Base-by-base conservation (phyloP, 2,113 vertebrate genomes). In the Bos javanicus region DNA sequence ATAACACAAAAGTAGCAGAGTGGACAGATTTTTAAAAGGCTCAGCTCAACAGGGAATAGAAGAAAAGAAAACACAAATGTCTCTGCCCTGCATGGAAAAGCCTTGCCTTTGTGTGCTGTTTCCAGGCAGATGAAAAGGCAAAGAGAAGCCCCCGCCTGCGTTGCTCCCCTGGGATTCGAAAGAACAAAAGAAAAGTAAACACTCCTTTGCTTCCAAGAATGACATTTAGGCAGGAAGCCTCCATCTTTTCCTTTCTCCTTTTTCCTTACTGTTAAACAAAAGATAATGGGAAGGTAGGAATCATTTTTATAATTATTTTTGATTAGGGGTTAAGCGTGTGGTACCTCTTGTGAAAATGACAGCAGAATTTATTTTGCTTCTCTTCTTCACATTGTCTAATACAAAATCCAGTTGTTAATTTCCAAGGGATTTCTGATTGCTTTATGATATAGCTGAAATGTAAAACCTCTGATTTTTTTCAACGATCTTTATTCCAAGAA, bases 151-250 rank as follows among this genome's bases (percentile, higher is more conserved):
- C 76, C 88, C 86, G 80, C 13, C 57, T 17, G 26, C 25, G 2
- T 1, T 39, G 50, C 81, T 86, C 85, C 39, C 62, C 23, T 46
- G 64, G 64, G 94, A 90, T 57, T 76, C 62, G 26, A 96, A 92
- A 80, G 96, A 96, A 97, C 92, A 96, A 98, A 97, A 88, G 95
- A 67, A 97, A 95, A 96, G 92, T 26, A 87, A 95, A 83, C 54
- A 88, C 74, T 93, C 36, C 46, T 74, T 39, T 50, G 91, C 78
- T 95, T 96, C 90, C 88, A 95, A 88, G 95, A 94, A 86, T 46
- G 90, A 95, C 76, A 78, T 67, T 91, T 67, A 81, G 57, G 85
- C 23, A 33, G 90, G 60, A 82, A 80, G 8, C 52, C 25, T 16
- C 85, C 52, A 17, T 39, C 67, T 94, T 94, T 93, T 67, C 54